A percentile compares a stretch with the other conserved stretches of the same genome.
phyloP scores from a whole-genome alignment of 2,113 vertebrate species.

The Corynorhinus townsendii region DNA sequence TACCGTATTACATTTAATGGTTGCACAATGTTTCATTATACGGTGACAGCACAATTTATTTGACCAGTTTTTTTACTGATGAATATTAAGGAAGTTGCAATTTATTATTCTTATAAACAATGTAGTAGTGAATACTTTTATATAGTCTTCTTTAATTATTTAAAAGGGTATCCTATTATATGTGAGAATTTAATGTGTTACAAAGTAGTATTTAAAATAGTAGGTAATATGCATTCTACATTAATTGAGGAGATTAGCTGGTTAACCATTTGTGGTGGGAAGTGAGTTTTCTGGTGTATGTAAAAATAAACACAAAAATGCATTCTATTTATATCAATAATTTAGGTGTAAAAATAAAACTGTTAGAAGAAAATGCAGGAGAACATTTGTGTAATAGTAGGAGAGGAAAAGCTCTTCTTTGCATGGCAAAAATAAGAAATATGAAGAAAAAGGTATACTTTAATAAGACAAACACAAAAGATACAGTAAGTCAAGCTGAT shows the following conservation, averaged over 20 bases:
- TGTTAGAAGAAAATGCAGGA: not conserved
- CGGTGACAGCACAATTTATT: not conserved
- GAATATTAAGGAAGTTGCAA: not conserved
- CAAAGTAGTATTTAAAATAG: not conserved
- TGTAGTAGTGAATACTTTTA: not conserved
- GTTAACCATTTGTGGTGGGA: not conserved
- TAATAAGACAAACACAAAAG: not conserved
- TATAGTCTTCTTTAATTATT: not conserved
- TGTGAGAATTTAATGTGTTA: not conserved
- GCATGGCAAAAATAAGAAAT: not conserved
- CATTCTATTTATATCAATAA: not conserved
- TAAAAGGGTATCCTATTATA: not conserved
- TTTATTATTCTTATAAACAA: conserved; percentile 2
- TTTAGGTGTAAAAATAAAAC: not conserved
- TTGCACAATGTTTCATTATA: not conserved
- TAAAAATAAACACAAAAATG: not conserved
- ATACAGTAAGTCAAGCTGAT: not conserved
- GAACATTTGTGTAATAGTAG: not conserved
- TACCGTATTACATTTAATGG: not conserved
- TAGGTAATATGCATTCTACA: not conserved
- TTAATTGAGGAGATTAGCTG: not conserved
- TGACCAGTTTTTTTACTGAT: not conserved
- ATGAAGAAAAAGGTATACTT: not conserved
- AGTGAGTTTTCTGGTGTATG: not conserved
- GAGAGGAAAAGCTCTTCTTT: not conserved